Percentiles rank a stretch among this genome's conserved stretches.
phyloP scores from a whole-genome alignment of 2,888 invertebrate genomes.

The Macrosiphum euphorbiae region DNA sequence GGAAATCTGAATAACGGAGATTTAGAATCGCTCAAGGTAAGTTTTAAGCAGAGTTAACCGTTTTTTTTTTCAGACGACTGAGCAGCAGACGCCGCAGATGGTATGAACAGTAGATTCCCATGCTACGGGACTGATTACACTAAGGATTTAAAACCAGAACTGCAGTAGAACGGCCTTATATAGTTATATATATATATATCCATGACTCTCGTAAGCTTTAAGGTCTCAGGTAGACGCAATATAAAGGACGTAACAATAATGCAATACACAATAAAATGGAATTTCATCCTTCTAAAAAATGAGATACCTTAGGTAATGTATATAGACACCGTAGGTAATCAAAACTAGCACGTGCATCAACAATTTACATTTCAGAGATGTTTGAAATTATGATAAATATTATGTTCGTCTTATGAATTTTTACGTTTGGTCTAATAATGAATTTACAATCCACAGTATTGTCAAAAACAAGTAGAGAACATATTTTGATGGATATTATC shows the following conservation, averaged over 20 bases:
- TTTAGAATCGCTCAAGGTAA: constrained; percentile 36
- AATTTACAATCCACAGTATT: neutral
- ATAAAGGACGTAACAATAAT: neutral
- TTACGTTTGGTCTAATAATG: neutral
- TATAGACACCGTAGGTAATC: neutral
- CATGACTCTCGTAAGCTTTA: constrained; percentile 4
- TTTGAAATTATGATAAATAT: neutral
- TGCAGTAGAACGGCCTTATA: neutral
- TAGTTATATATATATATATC: neutral
- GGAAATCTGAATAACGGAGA: constrained; percentile 41
- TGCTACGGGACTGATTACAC: constrained; percentile 36
- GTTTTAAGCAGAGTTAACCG: constrained; percentile 33
- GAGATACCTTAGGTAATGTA: neutral
- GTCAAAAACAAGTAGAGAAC: neutral
- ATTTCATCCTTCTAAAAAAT: neutral
- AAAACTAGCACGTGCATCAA: too few species aligned
- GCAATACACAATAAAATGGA: neutral
- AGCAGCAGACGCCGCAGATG: constrained; percentile 48
- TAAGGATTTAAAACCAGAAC: constrained; percentile 38
- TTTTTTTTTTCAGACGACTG: constrained; percentile 39
- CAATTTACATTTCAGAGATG: neutral
- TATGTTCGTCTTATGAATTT: neutral
- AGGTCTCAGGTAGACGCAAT: neutral
- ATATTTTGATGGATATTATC: neutral
- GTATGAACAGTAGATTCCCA: constrained; percentile 15